Base-by-base conservation (phyloP, 2,113 vertebrate genomes). In the Ailuropoda melanoleuca region DNA sequence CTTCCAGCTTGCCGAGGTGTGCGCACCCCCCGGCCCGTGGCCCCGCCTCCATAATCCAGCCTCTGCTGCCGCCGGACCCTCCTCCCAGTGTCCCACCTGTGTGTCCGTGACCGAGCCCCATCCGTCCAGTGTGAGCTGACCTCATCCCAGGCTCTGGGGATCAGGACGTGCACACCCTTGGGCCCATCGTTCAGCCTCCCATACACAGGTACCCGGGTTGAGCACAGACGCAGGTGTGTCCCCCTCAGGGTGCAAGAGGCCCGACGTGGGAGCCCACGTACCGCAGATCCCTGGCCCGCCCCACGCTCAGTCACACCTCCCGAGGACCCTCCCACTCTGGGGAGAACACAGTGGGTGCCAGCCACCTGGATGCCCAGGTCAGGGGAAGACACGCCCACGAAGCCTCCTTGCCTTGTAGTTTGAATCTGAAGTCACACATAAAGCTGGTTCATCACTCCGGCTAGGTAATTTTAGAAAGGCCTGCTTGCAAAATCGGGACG, bases 401-500 rank as follows among this genome's bases (percentile, higher is more conserved):
- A n/a, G 66, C 66, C 19, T 68, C 34, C 31, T 66, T 66, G 31
- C 14, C 2, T 43, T 43, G 43, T 43, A 43, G 43, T 43, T 43
- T 43, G 43, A 43, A 43, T 43, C 43, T 43, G 43, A 43, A 15
- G 62, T 64, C 4, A 24, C 0, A 14, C 5, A 53, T 62, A 89
- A 97, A 97, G 97, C 97, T 97, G 97, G 97, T 93, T 86, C 89
- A 91, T 97, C 97, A 77, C 91, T 94, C 88, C 80, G 96, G 95
- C 92, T 78, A 55, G 82, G 93, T 96, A 90, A 94, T 97, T 98
- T 97, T 95, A 98, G 97, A 97, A 98, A 97, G 97, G 96, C 97
- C 98, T 95, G 97, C 97, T 96, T 93, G 96, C 94, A 95, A 90
- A 97, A 97, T 96, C 95, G 94, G 92, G 95, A 93, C 98, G 96